Base-by-base conservation (phyloP, 2,888 invertebrate genomes). In the Hydriomena furcata region DNA sequence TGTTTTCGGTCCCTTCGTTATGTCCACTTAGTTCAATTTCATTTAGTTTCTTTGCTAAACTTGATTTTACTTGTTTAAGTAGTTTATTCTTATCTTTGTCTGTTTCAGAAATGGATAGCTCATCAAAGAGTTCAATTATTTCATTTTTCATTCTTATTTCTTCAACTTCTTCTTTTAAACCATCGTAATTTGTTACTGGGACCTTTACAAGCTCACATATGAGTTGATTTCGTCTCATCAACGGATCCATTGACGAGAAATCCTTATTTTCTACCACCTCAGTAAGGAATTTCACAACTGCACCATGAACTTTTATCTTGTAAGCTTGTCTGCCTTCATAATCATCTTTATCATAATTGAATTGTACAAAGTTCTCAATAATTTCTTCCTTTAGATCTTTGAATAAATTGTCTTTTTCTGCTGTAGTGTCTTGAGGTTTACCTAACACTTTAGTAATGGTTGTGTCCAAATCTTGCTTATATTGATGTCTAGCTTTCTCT, bases 121-220 rank as follows among this genome's bases (percentile, higher is more conserved):
- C 60, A 35, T 74, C 53, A 7, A 83, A 72, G 41, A 84, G 68
- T 5, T 70, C 54, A 4, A 59, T 55, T 7, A 86, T 65, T 60
- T 81, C 82, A 8, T 76, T 61, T 11, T 68, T 71, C 43, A 84
- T 52, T 43, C 76, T 62, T 20, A 84, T 73, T 64, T 78, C 76
- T 52, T 82, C 72, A 1, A 73, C 73, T 62, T 80, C 76, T 13
- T 76, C 65, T 49, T 63, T 62, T 11, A 84, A 53, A 7, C 61
- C 53, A 21, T 72, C 63, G 20, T 73, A 60, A 17, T 58, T 56
- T 10, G 82, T 78, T 31, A 70, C 24, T 0, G 76, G 73, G 1
- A 84, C 71, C 52, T 68, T 69, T 32, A 68, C 58, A 28, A 86
- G 60, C 31, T 82, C 80, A 56, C 75, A 73, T n/a, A 84, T 32